Conservation (phyloP, 2,113 vertebrate genomes). For the Tylochromis polylepis region DNA sequence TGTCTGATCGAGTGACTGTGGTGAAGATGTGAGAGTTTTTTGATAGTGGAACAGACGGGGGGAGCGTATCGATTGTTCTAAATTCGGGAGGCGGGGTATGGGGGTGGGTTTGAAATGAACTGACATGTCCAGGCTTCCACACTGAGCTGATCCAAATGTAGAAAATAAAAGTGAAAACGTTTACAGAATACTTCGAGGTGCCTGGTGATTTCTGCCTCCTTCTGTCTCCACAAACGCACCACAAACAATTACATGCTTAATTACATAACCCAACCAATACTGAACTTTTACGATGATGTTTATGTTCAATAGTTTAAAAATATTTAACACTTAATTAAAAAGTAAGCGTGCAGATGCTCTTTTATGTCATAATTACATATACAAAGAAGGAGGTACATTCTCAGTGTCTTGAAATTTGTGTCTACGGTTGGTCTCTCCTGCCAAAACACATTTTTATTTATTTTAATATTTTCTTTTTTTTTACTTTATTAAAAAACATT, state of each 20-base stretch:
- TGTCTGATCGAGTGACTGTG: conserved; percentile 39
- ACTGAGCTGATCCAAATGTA: conserved; percentile 71
- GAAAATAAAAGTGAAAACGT: conserved; percentile 69
- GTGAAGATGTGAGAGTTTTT: conserved; percentile 19
- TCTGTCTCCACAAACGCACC: not conserved
- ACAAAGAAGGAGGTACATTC: not conserved
- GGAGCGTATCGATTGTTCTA: conserved; percentile 15
- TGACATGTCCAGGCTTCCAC: conserved; percentile 67
- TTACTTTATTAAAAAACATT: not conserved
- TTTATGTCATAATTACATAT: not conserved
- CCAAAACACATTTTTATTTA: not conserved
- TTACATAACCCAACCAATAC: not conserved
- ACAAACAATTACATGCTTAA: not conserved
- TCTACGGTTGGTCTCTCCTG: not conserved
- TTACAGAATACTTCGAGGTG: conserved; percentile 51
- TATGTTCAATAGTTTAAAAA: not conserved
- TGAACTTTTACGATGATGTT: not conserved
- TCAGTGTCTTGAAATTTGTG: not conserved
- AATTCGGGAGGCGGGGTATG: not conserved
- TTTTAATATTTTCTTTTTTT: not conserved
- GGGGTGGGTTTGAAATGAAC: conserved; percentile 13
- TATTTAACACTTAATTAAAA: not conserved
- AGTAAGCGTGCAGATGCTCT: not conserved
- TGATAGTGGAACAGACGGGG: not conserved
- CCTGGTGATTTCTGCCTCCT: conserved; percentile 8